Evolutionary conservation across 2,113 vertebrate species (phyloP), one percentile per base, ranked within the genome.

Genomic region (Triplophysa dalaica): DNA sequence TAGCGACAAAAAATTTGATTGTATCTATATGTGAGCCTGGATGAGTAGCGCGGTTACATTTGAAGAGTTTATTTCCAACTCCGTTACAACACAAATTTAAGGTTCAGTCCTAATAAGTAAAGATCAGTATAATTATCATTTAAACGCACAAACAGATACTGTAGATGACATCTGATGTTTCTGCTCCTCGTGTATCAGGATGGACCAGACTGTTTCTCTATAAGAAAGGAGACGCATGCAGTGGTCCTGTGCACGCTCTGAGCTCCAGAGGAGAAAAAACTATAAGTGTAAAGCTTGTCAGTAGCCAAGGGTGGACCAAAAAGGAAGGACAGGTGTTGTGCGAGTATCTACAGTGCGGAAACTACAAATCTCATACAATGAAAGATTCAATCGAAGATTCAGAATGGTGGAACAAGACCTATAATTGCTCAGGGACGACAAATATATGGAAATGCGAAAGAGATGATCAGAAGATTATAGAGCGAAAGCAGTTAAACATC

Each of bases 391-490:
- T 14, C 2, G 1, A 4, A 3, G 13, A 0, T 1, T 0, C 2
- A 1, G 16, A 0, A 2, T 54, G 13, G 70, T 85, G 62, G 85
- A 48, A 2, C 0, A 19, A 4, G 0, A 82, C 4, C 22, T 90
- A 88, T 77, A 76, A 0, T 0, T 92, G 89, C 64, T 0, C 1
- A 0, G 16, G 1, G 11, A 80, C 17, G 3, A 19, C 0, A 0
- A 84, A 6, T 64, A 89, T 91, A 62, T 92, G 90, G 91, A 76
- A 87, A 1, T 93, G 90, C 50, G 64, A 86, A 19, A 54, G 3
- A 0, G 0, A 33, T 8, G 1, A 0, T 0, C 0, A 1, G 33
- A 38, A 38, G 5, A 38, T 38, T 3, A 0, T 17, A 0, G 0
- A 12, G 13, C 2, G 13, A 0, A 0, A 56, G 9, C 77, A 74